Conservation (phyloP, 2,888 invertebrate species). For the Drosophila merina region DNA sequence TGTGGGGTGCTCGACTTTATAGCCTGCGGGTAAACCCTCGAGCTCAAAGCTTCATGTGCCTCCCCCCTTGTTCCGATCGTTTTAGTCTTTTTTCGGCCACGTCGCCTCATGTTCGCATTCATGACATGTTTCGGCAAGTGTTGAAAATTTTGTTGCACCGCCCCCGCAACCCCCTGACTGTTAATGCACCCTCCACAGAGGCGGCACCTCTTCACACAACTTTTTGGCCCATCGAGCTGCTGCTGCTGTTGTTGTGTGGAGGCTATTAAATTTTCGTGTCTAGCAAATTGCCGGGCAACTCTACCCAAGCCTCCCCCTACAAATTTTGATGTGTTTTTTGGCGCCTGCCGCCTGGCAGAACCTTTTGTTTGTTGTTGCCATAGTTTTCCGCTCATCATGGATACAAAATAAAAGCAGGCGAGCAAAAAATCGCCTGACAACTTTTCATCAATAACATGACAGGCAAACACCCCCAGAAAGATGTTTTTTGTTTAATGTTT, state of each 20-base stretch:
- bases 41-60: not conserved
- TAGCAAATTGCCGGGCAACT: slow-evolving; percentile 37
- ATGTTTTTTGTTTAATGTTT: slow-evolving; percentile 51
- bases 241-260: slow-evolving; percentile 27
- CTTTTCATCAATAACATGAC: slow-evolving; percentile 69
- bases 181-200: slow-evolving; percentile 28
- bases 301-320: slow-evolving; percentile 1
- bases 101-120: slow-evolving; percentile 56
- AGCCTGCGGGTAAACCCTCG: slow-evolving; percentile 17
- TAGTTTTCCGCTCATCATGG: slow-evolving; percentile 47
- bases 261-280: slow-evolving; percentile 69
- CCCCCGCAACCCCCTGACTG: slow-evolving; percentile 5
- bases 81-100: slow-evolving; percentile 34
- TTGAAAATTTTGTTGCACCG: slow-evolving; percentile 58
- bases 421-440: slow-evolving; percentile 53
- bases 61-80: slow-evolving; percentile 9
- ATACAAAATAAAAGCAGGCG: slow-evolving; percentile 33
- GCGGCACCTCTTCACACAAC: slow-evolving; percentile 15
- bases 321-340: slow-evolving; percentile 53
- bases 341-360: slow-evolving; percentile 44
- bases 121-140: slow-evolving; percentile 69
- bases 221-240: slow-evolving; percentile 47
- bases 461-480: slow-evolving; percentile 16
- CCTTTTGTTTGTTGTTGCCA: slow-evolving; percentile 45
- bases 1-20: slow-evolving; percentile 40